Evolutionary conservation across 2,888 invertebrate genomes (phyloP), one percentile per base, ranked within the genome.

Genomic region (Furcula furcula): DNA sequence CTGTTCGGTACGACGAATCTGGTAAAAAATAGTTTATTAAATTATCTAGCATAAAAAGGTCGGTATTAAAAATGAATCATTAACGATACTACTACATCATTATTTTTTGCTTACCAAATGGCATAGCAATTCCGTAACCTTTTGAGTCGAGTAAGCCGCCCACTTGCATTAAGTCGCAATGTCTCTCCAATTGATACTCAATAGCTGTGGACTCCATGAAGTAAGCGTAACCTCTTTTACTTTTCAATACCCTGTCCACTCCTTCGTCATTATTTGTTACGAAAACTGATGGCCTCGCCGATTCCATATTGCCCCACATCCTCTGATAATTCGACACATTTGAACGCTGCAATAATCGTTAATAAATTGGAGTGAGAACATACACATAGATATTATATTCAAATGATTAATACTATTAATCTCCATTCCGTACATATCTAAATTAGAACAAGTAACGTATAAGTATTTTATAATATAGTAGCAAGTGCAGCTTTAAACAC

Each of bases 151-250:
- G 85, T 41, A 92, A 85, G 1, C 93, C 92, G 0, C 95, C 95
- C 5, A 96, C 93, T 88, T 95, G 94, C 66, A 92, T 94, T 44
- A 98, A 90, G 29, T 96, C 94, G 67, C 98, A 98, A 60, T 96
- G 91, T 42, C 95, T 90, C 75, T 97, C 95, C 46, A 95, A 91
- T 59, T 94, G 94, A 79, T 98, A 99, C 77, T 99, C 98, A 46
- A 99, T 94, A 1, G 95, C 94, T 0, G 97, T 95, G 4, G 97
- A 98, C 86, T 99, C 99, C 97, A 98, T 98, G 27, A 99, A 90
- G 75, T 95, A 99, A 2, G 99, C 99, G 76, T 97, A 99, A 34
- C 90, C 91, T 31, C 94, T 91, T 73, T 95, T 95, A 23, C 92
- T 93, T 75, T 93, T 94, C 32, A 92, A 64, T 0, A 98, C 98